Evolutionary conservation across 1,140 invertebrate species (phyloP).

Genomic region (Lethocerus indicus): DNA sequence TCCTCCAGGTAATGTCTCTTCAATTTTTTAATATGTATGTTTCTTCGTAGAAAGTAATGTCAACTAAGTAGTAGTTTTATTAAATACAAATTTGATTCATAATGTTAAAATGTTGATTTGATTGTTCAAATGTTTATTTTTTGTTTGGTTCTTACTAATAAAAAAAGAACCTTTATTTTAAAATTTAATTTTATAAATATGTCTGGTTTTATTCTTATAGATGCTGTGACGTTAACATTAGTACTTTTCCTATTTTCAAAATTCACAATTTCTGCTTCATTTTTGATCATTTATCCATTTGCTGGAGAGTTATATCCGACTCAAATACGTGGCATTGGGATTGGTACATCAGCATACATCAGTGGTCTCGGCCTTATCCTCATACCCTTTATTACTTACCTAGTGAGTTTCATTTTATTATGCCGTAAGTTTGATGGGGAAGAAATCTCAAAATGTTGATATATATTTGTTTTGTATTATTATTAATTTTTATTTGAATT

Average conservation of each 20-base stretch:
- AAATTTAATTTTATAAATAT: constrained; percentile 1
- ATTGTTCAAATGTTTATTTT: no score
- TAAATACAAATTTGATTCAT: no score
- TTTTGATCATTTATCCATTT: constrained; percentile 79
- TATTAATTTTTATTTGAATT: constrained; percentile 11
- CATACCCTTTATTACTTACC: constrained; percentile 78
- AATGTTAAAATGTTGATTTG: no score
- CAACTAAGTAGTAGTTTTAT: no score
- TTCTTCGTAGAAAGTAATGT: no score
- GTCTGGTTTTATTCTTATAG: constrained; percentile 30
- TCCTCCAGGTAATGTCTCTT: constrained; percentile 36
- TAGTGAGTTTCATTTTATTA: constrained; percentile 36
- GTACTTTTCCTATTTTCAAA: constrained; percentile 72
- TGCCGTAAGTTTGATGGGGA: neutral
- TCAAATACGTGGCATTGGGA: constrained; percentile 65
- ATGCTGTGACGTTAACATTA: constrained; percentile 51
- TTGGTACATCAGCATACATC: constrained; percentile 76
- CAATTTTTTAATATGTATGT: no score
- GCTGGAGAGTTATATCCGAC: constrained; percentile 80
- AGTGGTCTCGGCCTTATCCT: constrained; percentile 72
- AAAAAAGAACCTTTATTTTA: no score
- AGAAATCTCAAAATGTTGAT: neutral
- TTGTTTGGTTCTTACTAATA: no score
- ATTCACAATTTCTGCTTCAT: constrained; percentile 76
- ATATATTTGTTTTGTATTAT: constrained; percentile 3